phyloP scores from a whole-genome alignment of 1,140 invertebrate genomes.

The Spodoptera frugiperda region DNA sequence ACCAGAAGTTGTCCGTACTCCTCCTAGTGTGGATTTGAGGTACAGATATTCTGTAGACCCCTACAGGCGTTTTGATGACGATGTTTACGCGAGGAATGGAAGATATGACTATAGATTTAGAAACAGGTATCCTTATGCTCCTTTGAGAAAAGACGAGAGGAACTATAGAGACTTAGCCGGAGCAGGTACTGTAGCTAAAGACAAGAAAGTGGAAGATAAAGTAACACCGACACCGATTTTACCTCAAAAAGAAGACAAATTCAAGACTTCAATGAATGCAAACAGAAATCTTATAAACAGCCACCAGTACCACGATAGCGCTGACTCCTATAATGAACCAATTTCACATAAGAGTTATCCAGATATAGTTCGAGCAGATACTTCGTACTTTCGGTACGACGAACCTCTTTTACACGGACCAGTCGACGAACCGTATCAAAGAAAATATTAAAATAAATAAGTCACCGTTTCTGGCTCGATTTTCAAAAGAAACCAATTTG shows the following conservation, averaged over 20 bases:
- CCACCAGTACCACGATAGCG: slow-evolving; percentile 82
- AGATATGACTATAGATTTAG: slow-evolving; percentile 80
- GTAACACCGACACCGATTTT: slow-evolving; percentile 77
- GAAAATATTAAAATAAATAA: slow-evolving; percentile 69
- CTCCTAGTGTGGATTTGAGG: slow-evolving; percentile 79
- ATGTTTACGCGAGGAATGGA: slow-evolving; percentile 73
- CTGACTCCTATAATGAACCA: slow-evolving; percentile 67
- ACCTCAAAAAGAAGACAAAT: slow-evolving; percentile 79
- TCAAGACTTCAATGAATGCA: slow-evolving; percentile 63
- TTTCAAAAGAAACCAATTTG: slow-evolving; percentile 45
- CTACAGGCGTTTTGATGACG: slow-evolving; percentile 80
- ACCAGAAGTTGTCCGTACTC: slow-evolving; percentile 83
- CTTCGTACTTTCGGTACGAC: slow-evolving; percentile 79
- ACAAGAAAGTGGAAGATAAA: slow-evolving; percentile 82
- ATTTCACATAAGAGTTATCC: slow-evolving; percentile 76
- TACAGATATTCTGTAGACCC: slow-evolving; percentile 80
- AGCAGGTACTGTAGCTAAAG: slow-evolving; percentile 74
- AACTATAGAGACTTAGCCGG: slow-evolving; percentile 80
- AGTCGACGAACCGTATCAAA: slow-evolving; percentile 81
- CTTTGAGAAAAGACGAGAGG: slow-evolving; percentile 81
- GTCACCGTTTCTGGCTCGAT: slow-evolving; percentile 50
- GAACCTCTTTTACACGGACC: slow-evolving; percentile 80
- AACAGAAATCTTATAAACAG: slow-evolving; percentile 81
- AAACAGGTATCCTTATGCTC: slow-evolving; percentile 77
- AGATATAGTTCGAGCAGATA: slow-evolving; percentile 72